These are phyloP conservation scores for Phalloptychus januarius DNA, from an alignment of 2,797 vertebrate genomes.

Conservation along the genomic window DNA sequence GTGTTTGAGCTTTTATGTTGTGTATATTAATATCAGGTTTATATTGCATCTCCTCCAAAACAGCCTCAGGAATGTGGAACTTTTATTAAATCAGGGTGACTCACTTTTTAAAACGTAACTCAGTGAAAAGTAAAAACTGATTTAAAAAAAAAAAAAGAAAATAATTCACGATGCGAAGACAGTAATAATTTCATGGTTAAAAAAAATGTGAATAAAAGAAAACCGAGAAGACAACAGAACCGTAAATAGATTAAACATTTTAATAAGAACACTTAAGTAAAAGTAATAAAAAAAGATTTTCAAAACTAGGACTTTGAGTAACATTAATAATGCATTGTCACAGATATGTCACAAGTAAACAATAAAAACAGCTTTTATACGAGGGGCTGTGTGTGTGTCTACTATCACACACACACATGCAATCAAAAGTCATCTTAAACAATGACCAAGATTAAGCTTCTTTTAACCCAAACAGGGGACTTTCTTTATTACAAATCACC, in stretches of 20 bases:
- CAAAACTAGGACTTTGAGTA: constrained; percentile 81
- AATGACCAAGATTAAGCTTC: constrained; percentile 75
- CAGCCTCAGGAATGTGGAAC: constrained; percentile 16
- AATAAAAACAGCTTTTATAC: constrained; percentile 75
- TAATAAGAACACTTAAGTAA: constrained; percentile 80
- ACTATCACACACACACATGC: constrained; percentile 44
- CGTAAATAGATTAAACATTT: constrained; percentile 79
- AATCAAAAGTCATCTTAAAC: constrained; percentile 76
- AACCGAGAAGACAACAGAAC: constrained; percentile 62
- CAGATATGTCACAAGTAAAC: constrained; percentile 78
- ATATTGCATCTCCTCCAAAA: constrained; percentile 20
- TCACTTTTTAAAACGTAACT: constrained; percentile 2
- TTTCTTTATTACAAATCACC: constrained; percentile 80
- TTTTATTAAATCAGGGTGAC: constrained; percentile 37
- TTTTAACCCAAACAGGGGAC: constrained; percentile 76
- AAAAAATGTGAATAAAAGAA: constrained; percentile 24
- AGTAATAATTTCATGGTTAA: constrained; percentile 19
- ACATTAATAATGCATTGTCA: constrained; percentile 82
- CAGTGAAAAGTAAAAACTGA: not conserved
- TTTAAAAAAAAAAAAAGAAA: not conserved
- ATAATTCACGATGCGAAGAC: constrained; percentile 6
- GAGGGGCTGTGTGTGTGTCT: constrained; percentile 42
- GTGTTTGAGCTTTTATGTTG: not conserved
- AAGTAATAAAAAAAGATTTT: constrained; percentile 68
- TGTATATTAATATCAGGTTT: not conserved